phyloP scores from a whole-genome alignment of 2,113 vertebrate genomes.

The Trogon surrucura region DNA sequence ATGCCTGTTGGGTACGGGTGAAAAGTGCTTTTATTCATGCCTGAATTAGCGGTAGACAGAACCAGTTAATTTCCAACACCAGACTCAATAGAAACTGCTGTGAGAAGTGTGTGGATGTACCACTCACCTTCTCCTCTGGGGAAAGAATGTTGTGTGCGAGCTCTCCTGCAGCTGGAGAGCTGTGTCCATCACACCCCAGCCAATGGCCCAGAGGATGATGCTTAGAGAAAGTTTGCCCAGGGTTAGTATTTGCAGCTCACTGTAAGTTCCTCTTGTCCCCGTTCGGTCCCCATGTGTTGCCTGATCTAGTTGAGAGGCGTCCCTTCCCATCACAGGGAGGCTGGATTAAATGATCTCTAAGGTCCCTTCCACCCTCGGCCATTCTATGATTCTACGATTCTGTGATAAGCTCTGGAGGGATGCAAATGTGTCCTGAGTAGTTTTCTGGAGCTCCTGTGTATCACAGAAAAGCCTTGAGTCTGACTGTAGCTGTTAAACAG shows the following conservation, averaged over 20 bases:
- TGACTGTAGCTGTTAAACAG: background rate
- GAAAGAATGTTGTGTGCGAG: background rate
- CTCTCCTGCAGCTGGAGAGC: background rate
- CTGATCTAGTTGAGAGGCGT: too few relatives aligned
- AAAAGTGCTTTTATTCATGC: background rate
- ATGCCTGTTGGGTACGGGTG: background rate
- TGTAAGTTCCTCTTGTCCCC: background rate
- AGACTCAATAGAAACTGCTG: background rate
- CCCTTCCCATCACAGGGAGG: too few relatives aligned
- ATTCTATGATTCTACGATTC: too few relatives aligned
- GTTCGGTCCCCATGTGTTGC: too few relatives aligned
- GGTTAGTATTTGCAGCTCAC: background rate
- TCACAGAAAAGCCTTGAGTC: background rate
- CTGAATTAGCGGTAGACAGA: background rate
- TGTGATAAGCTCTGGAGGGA: background rate
- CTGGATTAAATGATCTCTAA: too few relatives aligned
- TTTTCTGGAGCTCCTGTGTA: background rate
- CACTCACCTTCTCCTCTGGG: background rate
- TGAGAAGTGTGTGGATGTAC: fast-evolving
- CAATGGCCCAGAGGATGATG: background rate
- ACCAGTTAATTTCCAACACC: background rate
- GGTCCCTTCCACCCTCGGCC: too few relatives aligned
- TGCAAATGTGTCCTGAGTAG: background rate
- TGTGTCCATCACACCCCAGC: background rate
- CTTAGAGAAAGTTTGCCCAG: background rate